A percentile compares a stretch with the other conserved stretches of the same genome.
Evolutionary conservation across 2,888 invertebrate species (phyloP).

Genomic region (Arctia plantaginis): DNA sequence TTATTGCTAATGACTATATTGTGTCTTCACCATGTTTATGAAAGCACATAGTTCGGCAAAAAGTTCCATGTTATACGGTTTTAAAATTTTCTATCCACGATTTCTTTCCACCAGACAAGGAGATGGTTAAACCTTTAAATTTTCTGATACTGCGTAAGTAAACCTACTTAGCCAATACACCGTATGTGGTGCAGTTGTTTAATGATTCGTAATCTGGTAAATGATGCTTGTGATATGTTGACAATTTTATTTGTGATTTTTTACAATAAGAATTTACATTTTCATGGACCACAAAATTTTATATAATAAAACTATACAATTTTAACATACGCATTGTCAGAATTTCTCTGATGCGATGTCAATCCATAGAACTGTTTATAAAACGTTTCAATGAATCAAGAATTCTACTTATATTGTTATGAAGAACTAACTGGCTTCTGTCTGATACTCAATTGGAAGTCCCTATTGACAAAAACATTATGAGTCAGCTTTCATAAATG

Average conservation of each 20-base stretch:
- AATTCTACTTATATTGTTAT: slow-evolving; percentile 3
- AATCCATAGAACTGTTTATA: neutral
- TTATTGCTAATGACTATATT: neutral
- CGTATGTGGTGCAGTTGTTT: neutral
- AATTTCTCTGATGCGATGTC: neutral
- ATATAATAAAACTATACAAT: neutral
- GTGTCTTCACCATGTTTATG: neutral
- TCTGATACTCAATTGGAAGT: slow-evolving; percentile 15
- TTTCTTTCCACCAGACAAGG: no score
- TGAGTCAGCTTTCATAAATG: slow-evolving; percentile 18
- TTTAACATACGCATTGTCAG: neutral
- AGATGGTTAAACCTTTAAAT: no score
- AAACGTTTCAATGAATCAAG: neutral
- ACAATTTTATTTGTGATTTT: no score
- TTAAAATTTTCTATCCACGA: no score
- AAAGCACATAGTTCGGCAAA: neutral
- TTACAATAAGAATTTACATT: neutral
- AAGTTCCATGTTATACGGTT: no score
- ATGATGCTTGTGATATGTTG: no score
- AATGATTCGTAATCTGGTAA: neutral
- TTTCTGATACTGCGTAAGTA: neutral
- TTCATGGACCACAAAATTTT: neutral
- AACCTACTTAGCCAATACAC: neutral
- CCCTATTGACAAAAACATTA: slow-evolving; percentile 10
- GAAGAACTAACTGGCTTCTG: slow-evolving; percentile 1